Evolutionary conservation across 2,888 invertebrate genomes (phyloP), one percentile per base, ranked within the genome.

Genomic region (Abrostola triplasia): DNA sequence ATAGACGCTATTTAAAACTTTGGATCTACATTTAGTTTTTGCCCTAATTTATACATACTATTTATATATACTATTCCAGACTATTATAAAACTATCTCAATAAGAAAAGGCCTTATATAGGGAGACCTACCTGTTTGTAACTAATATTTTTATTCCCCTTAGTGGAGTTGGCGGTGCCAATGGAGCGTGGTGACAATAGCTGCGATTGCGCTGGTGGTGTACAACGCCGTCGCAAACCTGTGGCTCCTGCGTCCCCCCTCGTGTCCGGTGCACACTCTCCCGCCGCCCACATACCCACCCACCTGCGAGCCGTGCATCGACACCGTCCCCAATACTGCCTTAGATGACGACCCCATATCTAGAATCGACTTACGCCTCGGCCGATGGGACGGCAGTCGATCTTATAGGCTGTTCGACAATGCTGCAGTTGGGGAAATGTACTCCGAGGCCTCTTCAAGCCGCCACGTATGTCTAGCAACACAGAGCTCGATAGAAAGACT

Each of bases 401-500:
- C 96, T 11, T 97, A 96, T 86, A 96, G 96, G 80, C 95, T 96
- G 77, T 97, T 96, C 87, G 98, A 98, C 86, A 96, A 96, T 80
- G 96, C 96, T 0, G 86, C 96, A 0, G 95, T 96, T 0, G 98
- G 98, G 0, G 96, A 96, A 5, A 91, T 95, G 67, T 98, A 96
- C 80, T 89, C 94, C 0, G 95, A 95, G 24, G 82, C 96, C 5
- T 96, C 96, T 11, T 88, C 94, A n/a, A 88, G 90, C 11, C 95
- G 95, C 63, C 91, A 92, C 13, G 96, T 97, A 11, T 97, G 97
- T 79, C 89, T 98, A 64, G 98, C 98, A 1, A 98, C 98, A 0
- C 98, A 98, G 88, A 97, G 97, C 78, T 98, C 98, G 0, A 95
- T 98, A 55, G 98, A 98, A 82, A 96, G 98, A 68, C 90, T 98